Conservation (phyloP, 1,140 invertebrate species). For the Drosophila kanapiae region DNA sequence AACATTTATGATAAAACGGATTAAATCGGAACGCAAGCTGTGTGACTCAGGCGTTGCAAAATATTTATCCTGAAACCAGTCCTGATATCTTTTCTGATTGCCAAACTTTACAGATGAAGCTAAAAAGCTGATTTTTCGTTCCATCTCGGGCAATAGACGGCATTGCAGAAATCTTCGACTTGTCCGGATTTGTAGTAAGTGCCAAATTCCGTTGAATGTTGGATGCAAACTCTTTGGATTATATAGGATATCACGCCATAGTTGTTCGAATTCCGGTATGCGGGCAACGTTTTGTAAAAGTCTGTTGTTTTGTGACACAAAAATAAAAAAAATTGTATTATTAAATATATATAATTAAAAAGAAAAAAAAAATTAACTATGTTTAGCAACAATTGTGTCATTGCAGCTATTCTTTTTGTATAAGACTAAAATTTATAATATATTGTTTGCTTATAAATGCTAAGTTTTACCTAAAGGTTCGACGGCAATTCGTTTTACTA, state of each 20-base stretch:
- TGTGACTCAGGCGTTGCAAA: constrained; percentile 98
- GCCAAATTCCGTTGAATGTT: constrained; percentile 94
- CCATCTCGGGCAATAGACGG: constrained; percentile 98
- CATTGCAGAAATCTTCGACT: constrained; percentile 96
- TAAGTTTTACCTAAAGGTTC: too few relatives aligned
- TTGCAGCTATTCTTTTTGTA: too few relatives aligned
- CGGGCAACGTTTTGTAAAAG: constrained; percentile 97
- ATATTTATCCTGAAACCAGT: constrained; percentile 99
- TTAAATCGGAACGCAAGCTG: constrained; percentile 97
- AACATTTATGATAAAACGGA: constrained; percentile 98
- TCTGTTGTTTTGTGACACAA: constrained; percentile 56
- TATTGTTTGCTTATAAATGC: too few relatives aligned
- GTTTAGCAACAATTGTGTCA: too few relatives aligned
- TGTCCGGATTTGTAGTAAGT: constrained; percentile 95
- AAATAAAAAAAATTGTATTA: constrained; percentile 4
- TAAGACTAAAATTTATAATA: too few relatives aligned
- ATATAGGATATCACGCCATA: constrained; percentile 96
- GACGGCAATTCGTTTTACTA: too few relatives aligned
- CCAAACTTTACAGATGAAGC: constrained; percentile 97
- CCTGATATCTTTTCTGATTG: constrained; percentile 98
- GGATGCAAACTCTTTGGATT: constrained; percentile 94
- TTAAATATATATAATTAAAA: neutral
- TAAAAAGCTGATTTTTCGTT: constrained; percentile 96
- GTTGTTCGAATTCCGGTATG: constrained; percentile 96
- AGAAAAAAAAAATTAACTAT: neutral